A percentile compares a stretch with the other conserved stretches of the same genome.
phyloP scores from a whole-genome alignment of 2,797 vertebrate genomes.

The Silurus aristotelis region DNA sequence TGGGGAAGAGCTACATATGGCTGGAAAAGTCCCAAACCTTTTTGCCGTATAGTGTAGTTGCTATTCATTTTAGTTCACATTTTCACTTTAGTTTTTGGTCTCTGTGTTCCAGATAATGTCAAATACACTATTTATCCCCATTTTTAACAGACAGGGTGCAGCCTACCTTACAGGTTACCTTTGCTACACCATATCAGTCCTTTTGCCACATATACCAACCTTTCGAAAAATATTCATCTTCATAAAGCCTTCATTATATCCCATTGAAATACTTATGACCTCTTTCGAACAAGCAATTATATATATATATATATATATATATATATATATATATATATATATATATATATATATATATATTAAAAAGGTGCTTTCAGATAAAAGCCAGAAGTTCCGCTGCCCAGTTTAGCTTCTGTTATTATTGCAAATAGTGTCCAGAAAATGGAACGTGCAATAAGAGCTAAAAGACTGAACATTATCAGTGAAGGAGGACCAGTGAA shows the following conservation, averaged over 20 bases:
- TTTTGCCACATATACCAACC: too few relatives aligned
- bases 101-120: neutral
- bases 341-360: neutral
- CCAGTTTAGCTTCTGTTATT: neutral
- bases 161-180: neutral
- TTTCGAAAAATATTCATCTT: too few relatives aligned
- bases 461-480: neutral
- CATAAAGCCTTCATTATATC: too few relatives aligned
- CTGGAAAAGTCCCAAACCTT: too few relatives aligned
- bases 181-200: neutral
- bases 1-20: too few relatives aligned
- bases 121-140: neutral
- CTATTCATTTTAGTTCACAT: neutral
- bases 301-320: neutral
- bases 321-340: neutral
- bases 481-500: neutral
- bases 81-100: neutral
- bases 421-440: neutral
- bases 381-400: too few relatives aligned
- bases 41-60: neutral
- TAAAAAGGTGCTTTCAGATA: neutral
- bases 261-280: neutral
- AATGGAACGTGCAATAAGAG: neutral
- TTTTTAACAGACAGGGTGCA: neutral
- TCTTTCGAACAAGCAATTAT: neutral